Percentiles rank a stretch among this genome's conserved stretches.
Conservation (phyloP, 2,113 vertebrate genomes). For the Onychostoma macrolepis region DNA sequence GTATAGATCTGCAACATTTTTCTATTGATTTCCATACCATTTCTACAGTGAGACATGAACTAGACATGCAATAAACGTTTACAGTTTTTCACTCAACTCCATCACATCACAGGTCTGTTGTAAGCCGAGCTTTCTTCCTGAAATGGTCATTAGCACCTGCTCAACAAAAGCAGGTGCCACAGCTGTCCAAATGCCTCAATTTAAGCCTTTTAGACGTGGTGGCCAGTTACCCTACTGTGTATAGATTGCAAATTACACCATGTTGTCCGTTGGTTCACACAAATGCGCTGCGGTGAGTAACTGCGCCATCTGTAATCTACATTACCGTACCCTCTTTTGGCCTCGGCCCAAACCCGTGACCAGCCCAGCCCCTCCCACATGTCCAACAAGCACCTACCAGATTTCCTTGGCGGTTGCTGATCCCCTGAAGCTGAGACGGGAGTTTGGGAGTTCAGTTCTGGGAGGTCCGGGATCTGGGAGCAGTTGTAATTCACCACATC, state of each 20-base stretch:
- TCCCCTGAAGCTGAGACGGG: slow-evolving; percentile 73
- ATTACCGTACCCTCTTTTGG: slow-evolving; percentile 1
- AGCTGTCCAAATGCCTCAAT: neutral
- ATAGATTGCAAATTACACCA: neutral
- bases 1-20: neutral
- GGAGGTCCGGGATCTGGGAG: slow-evolving; percentile 80
- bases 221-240: neutral
- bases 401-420: slow-evolving; percentile 75
- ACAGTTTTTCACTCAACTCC: neutral
- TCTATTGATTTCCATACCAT: neutral
- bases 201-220: neutral
- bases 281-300: neutral
- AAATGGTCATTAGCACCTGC: neutral
- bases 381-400: slow-evolving; percentile 79
- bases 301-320: slow-evolving; percentile 36
- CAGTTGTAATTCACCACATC: slow-evolving; percentile 84
- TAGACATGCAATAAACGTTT: neutral
- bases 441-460: slow-evolving; percentile 77
- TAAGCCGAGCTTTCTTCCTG: neutral
- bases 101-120: neutral
- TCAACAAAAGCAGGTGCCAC: slow-evolving; percentile 5
- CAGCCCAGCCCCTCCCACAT: slow-evolving; percentile 36
- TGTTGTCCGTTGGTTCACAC: neutral
- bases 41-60: slow-evolving; percentile 7
- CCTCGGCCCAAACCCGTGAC: slow-evolving; percentile 31